Conservation (phyloP, 2,888 invertebrate species). For the Imbricaverruca yamaguchii region DNA sequence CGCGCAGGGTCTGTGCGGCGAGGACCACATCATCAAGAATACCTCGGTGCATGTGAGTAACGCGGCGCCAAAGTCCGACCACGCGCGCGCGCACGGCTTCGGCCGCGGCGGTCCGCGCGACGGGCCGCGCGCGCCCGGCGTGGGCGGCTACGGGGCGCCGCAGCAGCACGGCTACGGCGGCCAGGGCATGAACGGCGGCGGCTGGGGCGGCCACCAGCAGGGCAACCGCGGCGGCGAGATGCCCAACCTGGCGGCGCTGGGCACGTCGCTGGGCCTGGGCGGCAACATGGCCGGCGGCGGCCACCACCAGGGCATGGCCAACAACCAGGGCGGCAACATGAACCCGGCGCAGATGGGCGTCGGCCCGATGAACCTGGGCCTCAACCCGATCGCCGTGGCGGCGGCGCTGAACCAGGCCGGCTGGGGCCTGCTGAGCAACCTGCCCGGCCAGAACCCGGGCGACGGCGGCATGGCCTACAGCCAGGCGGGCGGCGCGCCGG, state of each 20-base stretch:
- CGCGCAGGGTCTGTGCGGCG: constrained; percentile 73
- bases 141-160: constrained; percentile 22
- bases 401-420: constrained; percentile 71
- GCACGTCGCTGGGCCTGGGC: constrained; percentile 30
- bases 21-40: constrained; percentile 88
- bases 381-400: constrained; percentile 79
- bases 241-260: constrained; percentile 35
- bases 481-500: constrained; percentile 50
- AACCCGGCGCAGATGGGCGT: constrained; percentile 51
- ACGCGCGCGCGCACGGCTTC: neutral
- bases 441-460: constrained; percentile 58
- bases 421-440: constrained; percentile 65
- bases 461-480: constrained; percentile 42
- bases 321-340: constrained; percentile 26
- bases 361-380: constrained; percentile 59
- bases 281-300: constrained; percentile 34
- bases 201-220: constrained; percentile 29
- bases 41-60: constrained; percentile 80
- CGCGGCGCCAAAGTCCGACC: constrained; percentile 64
- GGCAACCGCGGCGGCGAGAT: constrained; percentile 32
- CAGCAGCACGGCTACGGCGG: constrained; percentile 18
- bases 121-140: constrained; percentile 19
- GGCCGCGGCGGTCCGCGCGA: constrained; percentile 4
- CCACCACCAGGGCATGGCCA: constrained; percentile 64
- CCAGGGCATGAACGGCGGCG: constrained; percentile 16